phyloP scores from a whole-genome alignment of 2,888 invertebrate genomes.

The Eutolmus rufibarbis region DNA sequence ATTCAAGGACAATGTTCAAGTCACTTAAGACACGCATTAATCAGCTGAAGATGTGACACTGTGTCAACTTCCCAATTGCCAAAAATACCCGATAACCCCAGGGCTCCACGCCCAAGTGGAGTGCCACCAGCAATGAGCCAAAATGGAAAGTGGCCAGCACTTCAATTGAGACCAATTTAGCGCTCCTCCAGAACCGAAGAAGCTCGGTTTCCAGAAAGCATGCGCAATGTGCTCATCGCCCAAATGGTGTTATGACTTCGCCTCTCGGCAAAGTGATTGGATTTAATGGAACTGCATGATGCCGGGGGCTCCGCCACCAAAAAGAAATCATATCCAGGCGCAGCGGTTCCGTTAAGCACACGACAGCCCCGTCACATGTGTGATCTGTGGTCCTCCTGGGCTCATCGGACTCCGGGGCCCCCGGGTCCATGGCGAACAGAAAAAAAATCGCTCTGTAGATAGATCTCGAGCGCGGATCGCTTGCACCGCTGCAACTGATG shows the following conservation, averaged over 20 bases:
- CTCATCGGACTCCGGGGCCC: neutral
- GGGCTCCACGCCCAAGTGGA: neutral
- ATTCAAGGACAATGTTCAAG: neutral
- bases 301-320: neutral
- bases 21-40: neutral
- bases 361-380: neutral
- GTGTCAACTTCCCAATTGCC: slow-evolving; percentile 3
- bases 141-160: slow-evolving; percentile 41
- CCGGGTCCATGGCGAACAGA: neutral
- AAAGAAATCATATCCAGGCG: neutral
- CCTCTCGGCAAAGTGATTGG: neutral
- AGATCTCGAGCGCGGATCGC: neutral
- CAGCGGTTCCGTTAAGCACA: neutral
- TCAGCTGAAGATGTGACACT: neutral
- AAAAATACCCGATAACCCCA: neutral
- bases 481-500: neutral
- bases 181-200: neutral
- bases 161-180: slow-evolving; percentile 44
- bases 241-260: neutral
- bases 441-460: neutral
- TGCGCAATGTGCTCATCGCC: neutral
- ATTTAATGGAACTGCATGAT: slow-evolving; percentile 19
- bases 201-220: neutral
- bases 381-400: neutral
- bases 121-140: neutral